Evolutionary conservation across 2,888 invertebrate species (phyloP).

Genomic region (Callosobruchus maculatus): DNA sequence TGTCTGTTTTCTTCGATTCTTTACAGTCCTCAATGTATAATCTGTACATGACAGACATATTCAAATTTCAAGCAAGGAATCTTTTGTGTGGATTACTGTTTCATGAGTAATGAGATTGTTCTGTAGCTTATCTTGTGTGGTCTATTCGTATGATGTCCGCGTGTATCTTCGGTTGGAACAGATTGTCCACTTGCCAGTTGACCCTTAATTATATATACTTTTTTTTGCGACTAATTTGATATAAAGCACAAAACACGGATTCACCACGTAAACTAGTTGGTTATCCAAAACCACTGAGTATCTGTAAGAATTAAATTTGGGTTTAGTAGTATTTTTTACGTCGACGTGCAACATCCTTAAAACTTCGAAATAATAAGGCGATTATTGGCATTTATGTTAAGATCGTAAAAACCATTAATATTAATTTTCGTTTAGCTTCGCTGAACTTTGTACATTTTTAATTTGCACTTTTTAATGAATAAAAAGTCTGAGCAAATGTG

Average conservation of each 20-base stretch:
- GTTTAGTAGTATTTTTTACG: constrained; percentile 3
- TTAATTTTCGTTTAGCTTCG: background rate
- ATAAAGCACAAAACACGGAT: constrained; percentile 5
- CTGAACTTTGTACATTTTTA: constrained; percentile 7
- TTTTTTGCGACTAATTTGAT: constrained; percentile 2
- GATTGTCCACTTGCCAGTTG: constrained; percentile 10
- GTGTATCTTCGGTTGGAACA: constrained; percentile 12
- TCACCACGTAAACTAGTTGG: constrained; percentile 2
- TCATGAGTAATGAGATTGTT: constrained; percentile 12
- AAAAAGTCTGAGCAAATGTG: background rate
- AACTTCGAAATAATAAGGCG: constrained; percentile 7
- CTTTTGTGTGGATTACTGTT: constrained; percentile 12
- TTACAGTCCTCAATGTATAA: constrained; percentile 6
- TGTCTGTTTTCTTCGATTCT: constrained; percentile 1
- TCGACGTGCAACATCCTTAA: constrained; percentile 4
- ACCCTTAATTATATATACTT: constrained; percentile 4
- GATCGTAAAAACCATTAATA: constrained; percentile 7
- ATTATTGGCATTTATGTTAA: constrained; percentile 11
- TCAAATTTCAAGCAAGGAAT: constrained; percentile 9
- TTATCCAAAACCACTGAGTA: constrained; percentile 6
- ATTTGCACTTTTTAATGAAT: constrained; percentile 5
- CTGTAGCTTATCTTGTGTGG: constrained; percentile 12
- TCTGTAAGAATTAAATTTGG: constrained; percentile 2
- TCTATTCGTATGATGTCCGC: constrained; percentile 12
- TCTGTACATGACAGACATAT: constrained; percentile 4